A percentile compares a stretch with the other conserved stretches of the same genome.
Evolutionary conservation across 2,888 invertebrate genomes (phyloP).

Genomic region (Anthophora plumipes): DNA sequence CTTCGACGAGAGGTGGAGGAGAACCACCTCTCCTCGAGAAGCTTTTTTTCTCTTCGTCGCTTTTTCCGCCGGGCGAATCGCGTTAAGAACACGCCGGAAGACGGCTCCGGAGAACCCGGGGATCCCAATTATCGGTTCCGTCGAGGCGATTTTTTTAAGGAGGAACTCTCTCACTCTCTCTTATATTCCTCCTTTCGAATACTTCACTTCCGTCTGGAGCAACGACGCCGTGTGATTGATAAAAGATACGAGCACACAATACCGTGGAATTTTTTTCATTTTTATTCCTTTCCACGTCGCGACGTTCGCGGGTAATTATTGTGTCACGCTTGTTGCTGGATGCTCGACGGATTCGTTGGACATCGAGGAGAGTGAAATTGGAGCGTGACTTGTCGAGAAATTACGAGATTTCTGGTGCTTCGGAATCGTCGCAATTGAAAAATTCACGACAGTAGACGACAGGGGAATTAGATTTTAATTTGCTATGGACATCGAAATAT

Average conservation of each 20-base stretch:
- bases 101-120: slow-evolving; percentile 21
- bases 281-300: no score
- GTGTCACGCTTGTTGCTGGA: no score
- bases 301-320: no score
- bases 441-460: no score
- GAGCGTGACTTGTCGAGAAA: no score
- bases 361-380: no score
- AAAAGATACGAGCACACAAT: neutral
- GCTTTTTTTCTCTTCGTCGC: slow-evolving; percentile 20
- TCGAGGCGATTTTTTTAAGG: slow-evolving; percentile 1
- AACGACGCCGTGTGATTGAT: neutral
- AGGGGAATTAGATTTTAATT: no score
- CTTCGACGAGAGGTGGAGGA: slow-evolving; percentile 15
- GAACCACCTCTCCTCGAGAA: slow-evolving; percentile 31
- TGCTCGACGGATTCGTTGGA: no score
- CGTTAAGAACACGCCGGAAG: slow-evolving; percentile 49
- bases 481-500: no score
- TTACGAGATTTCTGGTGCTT: no score
- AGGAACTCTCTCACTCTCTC: neutral
- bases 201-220: neutral
- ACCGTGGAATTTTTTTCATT: no score
- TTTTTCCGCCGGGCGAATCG: slow-evolving; percentile 19
- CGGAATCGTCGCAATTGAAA: no score
- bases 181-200: neutral
- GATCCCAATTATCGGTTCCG: slow-evolving; percentile 48